Base-by-base conservation (phyloP, 2,888 invertebrate species). In the Caenorhabditis imperialis region DNA sequence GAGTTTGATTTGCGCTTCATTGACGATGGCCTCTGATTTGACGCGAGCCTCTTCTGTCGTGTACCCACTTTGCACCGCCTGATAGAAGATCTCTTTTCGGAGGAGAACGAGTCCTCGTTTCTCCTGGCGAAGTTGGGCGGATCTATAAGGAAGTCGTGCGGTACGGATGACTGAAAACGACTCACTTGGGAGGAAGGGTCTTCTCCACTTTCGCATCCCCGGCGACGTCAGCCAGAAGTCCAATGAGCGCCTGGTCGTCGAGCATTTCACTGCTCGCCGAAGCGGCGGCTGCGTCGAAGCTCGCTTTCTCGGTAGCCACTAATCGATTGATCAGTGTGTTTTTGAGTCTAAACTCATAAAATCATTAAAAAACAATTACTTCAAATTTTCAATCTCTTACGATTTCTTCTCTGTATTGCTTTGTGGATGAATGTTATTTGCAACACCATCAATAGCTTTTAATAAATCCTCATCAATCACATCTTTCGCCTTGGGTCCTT, bases 71-170 rank as follows among this genome's bases (percentile, higher is more conserved):
- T 82, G 84, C 8, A 80, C 61, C n/a, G 85, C 84, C 63, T 83
- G 82, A 45, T 83, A 82, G 60, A 83, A 83, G 38, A 85, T 81
- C 63, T 85, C 85, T 30, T 82, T 78, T 42, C 84, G 55, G 14
- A 84, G 55, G 7, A 78, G 58, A 10, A 78, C 73, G 16, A 78
- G 55, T 6, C 77, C 79, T 45, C 74, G 45, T 44, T 61, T 48
- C 42, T 73, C 77, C 60, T 75, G 75, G 14, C 71, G 51, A 1
- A 62, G 30, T 47, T 75, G 71, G 3, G 50, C 42, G 2, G 61
- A 54, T 30, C 69, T 75, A 30, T 12, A 61, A 47, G 30, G 22
- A 25, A 50, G n/a, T 10, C 7, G 33, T 42, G 16, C 16, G 8
- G 10, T 27, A 30, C 33, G 50, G 14, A 8, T 40, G 16, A 4